phyloP scores from a whole-genome alignment of 2,888 invertebrate genomes.

The Drosophila planitibia region DNA sequence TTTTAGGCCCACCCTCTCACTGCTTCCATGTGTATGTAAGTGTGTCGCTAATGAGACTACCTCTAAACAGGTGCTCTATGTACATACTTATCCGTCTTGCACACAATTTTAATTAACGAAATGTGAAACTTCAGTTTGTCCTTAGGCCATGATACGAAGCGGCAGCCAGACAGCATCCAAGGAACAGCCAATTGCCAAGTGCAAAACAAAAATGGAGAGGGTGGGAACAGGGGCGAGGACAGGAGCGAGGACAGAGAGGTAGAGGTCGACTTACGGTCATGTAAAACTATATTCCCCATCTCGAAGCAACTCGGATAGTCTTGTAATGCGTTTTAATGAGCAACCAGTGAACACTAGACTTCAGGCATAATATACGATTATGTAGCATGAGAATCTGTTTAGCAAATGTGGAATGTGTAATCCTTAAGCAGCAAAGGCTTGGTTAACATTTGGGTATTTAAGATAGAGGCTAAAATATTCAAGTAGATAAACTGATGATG shows the following conservation, averaged over 20 bases:
- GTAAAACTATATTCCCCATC: constrained; percentile 36
- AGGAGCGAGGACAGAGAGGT: background rate
- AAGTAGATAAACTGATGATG: background rate
- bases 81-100: constrained; percentile 52
- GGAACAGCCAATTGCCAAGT: constrained; percentile 1
- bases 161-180: constrained; percentile 5
- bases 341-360: constrained; percentile 35
- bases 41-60: constrained; percentile 68
- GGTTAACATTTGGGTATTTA: background rate
- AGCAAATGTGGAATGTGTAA: background rate
- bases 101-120: constrained; percentile 80
- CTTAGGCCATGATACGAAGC: constrained; percentile 49
- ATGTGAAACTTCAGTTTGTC: constrained; percentile 68
- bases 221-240: background rate
- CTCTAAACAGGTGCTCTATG: constrained; percentile 65
- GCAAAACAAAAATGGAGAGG: background rate
- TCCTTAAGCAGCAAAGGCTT: constrained; percentile 10
- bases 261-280: constrained; percentile 17
- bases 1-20: constrained; percentile 35
- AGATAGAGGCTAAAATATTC: background rate
- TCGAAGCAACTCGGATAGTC: constrained; percentile 7
- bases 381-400: constrained; percentile 29
- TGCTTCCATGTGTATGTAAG: constrained; percentile 6
- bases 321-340: constrained; percentile 59
- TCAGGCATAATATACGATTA: constrained; percentile 16